Evolutionary conservation across 1,140 invertebrate genomes (phyloP), one percentile per base, ranked within the genome.

Genomic region (Diprion similis): DNA sequence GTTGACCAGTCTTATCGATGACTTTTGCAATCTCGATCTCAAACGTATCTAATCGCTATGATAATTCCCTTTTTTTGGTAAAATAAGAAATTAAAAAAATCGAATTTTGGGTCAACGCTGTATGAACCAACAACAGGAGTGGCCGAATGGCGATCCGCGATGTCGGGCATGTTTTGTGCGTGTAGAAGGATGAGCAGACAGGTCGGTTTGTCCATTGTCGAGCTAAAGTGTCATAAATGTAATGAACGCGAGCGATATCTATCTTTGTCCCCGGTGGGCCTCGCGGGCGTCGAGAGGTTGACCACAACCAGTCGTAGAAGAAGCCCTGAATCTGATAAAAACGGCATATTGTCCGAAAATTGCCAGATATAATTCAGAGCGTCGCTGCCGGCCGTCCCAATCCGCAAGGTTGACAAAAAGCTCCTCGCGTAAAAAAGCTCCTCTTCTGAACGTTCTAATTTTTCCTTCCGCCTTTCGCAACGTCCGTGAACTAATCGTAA

Each of bases 201-300:
- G 11, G 3, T 17, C 51, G 11, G 51, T 13, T 59, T 59, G 51
- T 59, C 51, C 8, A 59, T 59, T 59, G 51, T 59, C 51, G 51
- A 15, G n/a, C 51, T 59, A 59, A 59, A 59, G 51, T 59, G 51
- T 59, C 51, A 59, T 59, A 59, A 59, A 59, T 59, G 51, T 59
- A 59, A 59, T 59, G 51, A 59, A 59, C 51, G 9, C 51, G 51
- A 9, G 51, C 51, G 51, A 59, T 59, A 59, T 59, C 51, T 59
- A 59, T 59, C 51, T 59, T 59, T 59, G 24, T 37, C n/a, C 11
- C 51, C 51, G 11, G 11, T 59, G 51, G 51, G 51, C 51, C n/a
- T 59, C 51, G 51, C 9, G 51, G 51, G 51, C 51, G 51, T 59
- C 51, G 51, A 59, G 51, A 59, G 51, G 51, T 59, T 59, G 51